Percentiles rank a stretch among this genome's conserved stretches.
Evolutionary conservation across 2,113 vertebrate genomes (phyloP).

Genomic region (Irena cyanogastra): DNA sequence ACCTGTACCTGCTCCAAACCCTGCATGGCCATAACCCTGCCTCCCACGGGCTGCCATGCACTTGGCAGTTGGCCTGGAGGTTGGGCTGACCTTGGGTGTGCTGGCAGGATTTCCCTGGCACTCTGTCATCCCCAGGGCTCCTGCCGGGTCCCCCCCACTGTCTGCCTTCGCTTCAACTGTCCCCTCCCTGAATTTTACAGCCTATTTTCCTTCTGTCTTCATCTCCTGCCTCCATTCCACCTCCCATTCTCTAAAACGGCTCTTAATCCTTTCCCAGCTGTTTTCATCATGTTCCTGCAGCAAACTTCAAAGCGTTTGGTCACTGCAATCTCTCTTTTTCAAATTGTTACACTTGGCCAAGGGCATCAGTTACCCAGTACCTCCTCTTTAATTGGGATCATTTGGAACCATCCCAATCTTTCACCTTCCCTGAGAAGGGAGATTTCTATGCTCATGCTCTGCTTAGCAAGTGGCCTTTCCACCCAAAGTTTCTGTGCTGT

Average conservation of each 20-base stretch:
- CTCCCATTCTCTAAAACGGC: background rate
- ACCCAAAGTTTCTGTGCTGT: rapidly evolving
- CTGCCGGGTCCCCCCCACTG: background rate
- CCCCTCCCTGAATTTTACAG: slow-evolving; percentile 14
- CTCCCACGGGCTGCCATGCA: slow-evolving; percentile 5
- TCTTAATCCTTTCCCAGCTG: background rate
- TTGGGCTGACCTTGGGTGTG: slow-evolving; percentile 66
- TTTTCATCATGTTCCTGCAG: background rate
- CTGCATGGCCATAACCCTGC: slow-evolving; percentile 37
- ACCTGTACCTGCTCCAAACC: slow-evolving; percentile 23
- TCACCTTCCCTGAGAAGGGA: background rate
- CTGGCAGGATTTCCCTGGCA: slow-evolving; percentile 66
- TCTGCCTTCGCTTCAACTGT: background rate
- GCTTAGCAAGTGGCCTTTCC: background rate
- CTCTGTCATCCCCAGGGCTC: slow-evolving; percentile 51
- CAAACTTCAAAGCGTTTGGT: background rate
- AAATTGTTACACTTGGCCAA: background rate
- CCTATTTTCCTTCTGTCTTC: slow-evolving; percentile 24
- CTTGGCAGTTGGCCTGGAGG: slow-evolving; percentile 66
- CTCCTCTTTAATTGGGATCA: background rate
- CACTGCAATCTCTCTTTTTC: background rate
- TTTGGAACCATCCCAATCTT: background rate
- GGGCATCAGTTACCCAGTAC: background rate
- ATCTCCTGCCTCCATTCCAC: background rate
- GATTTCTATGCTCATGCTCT: background rate